Base-by-base conservation (phyloP, 2,113 vertebrate genomes). In the Lophochroa leadbeateri region DNA sequence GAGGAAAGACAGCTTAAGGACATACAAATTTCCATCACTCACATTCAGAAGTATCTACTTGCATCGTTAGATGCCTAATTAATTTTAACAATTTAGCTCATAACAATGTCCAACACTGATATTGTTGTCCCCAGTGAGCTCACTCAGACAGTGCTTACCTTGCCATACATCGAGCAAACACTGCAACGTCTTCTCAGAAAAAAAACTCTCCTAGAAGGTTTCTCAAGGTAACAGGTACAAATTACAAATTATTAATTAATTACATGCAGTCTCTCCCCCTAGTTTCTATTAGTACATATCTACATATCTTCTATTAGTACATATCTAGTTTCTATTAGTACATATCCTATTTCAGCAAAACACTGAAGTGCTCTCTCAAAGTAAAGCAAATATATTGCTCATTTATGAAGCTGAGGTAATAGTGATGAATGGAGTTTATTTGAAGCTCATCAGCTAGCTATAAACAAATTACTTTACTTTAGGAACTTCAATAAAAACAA, bases 71-170 rank as follows among this genome's bases (percentile, higher is more conserved):
- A 17, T 28, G 29, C 17, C 29, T 78, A 27, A 88, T 74, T 44
- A 58, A 81, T 47, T 43, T 82, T 44, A 55, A 21, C 5, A 57
- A 4, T 10, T 55, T 43, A n/a, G 17, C 25, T 82, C 4, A 18
- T 50, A 16, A 46, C 2, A 4, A 28, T 46, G 20, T 17, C 74
- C 67, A 67, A 7, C 35, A 33, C 35, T 31, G 33, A 20, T 13
- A 8, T 1, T 10, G 13, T 1, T 4, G 0, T 31, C 11, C 6
- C 19, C 15, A 11, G 27, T 11, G 12, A 53, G 33, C 53, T n/a
- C 25, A 39, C 33, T 5, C 53, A 68, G 17, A 27, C 52, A 17
- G 2, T 1, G 5, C 21, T 67, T 18, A 27, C 16, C 41, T 55
- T 33, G 17, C 27, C 41, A 37, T 31, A 23, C 20, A 43, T 11